phyloP scores from a whole-genome alignment of 1,140 invertebrate genomes.

The Rhizoglyphus robini region DNA sequence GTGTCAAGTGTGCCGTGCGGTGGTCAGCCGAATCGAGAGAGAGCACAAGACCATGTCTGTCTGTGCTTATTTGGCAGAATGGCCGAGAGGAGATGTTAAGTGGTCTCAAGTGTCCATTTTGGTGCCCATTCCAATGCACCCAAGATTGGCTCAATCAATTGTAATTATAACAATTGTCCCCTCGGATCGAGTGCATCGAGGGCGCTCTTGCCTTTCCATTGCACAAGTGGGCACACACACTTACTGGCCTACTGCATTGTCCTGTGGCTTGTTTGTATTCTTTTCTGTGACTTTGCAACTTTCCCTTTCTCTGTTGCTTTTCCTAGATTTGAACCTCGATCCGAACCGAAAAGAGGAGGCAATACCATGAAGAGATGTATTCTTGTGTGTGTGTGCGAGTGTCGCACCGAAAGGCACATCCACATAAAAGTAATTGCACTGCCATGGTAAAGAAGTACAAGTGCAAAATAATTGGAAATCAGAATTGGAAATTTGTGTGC shows the following conservation, averaged over 20 bases:
- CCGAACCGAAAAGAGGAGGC: background rate
- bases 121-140: background rate
- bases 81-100: background rate
- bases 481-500: background rate
- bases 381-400: too few species aligned
- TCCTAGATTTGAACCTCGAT: background rate
- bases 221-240: background rate
- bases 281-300: background rate
- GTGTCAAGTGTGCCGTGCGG: too few species aligned
- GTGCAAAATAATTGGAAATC: slow-evolving; percentile 10
- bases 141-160: slow-evolving; percentile 9
- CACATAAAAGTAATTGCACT: slow-evolving; percentile 5
- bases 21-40: too few species aligned
- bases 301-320: background rate
- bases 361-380: background rate
- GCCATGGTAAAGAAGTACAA: background rate
- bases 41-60: too few species aligned
- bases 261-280: slow-evolving; percentile 9
- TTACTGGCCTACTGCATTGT: background rate
- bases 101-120: slow-evolving; percentile 13
- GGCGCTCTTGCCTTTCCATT: background rate
- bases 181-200: background rate
- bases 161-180: slow-evolving; percentile 12
- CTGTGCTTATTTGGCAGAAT: too few species aligned
- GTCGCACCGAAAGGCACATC: too few species aligned